Percentiles rank a stretch among this genome's conserved stretches.
Evolutionary conservation across 2,113 vertebrate species (phyloP).

Genomic region (Zapus hudsonius): DNA sequence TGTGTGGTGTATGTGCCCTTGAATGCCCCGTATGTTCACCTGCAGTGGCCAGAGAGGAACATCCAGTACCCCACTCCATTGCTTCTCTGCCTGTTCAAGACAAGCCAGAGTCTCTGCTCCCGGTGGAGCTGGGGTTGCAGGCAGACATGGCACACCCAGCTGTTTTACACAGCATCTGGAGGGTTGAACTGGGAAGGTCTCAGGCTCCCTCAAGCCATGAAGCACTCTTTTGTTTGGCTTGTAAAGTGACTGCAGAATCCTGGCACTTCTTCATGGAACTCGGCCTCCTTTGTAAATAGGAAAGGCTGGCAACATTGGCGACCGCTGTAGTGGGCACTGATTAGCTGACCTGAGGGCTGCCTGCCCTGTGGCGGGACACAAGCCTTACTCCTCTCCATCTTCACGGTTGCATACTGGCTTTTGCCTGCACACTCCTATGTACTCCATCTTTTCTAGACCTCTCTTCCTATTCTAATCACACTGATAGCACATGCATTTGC

Average conservation of each 20-base stretch:
- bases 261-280: not conserved
- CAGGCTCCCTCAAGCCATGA: too few relatives aligned
- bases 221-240: not conserved
- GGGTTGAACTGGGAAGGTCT: too few relatives aligned
- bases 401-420: not conserved
- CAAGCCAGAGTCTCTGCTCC: too few relatives aligned
- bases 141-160: too few relatives aligned
- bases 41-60: too few relatives aligned
- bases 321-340: accelerated
- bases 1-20: too few relatives aligned
- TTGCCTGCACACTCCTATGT: not conserved
- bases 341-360: not conserved
- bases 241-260: not conserved
- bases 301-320: not conserved
- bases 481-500: not conserved
- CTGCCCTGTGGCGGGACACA: not conserved
- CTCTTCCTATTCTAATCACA: not conserved
- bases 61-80: too few relatives aligned
- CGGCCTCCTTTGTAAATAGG: not conserved
- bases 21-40: too few relatives aligned
- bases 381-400: not conserved
- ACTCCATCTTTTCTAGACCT: not conserved
- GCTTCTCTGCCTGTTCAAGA: too few relatives aligned
- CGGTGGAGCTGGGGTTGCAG: too few relatives aligned
- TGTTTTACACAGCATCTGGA: too few relatives aligned